A percentile compares a stretch with the other conserved stretches of the same genome.
phyloP scores from a whole-genome alignment of 1,140 invertebrate species.

The Bombyx mori region ASM3026992v2 NC_085119.1:8708001-8708500 shows the following conservation, averaged over 20 bases:
- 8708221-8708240: constrained; percentile 57
- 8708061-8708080: constrained; percentile 68
- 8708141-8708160: constrained; percentile 72
- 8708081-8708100: constrained; percentile 68
- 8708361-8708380: constrained; percentile 19
- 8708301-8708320: constrained; percentile 71
- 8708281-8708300: constrained; percentile 66
- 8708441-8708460: too few species aligned
- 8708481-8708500: too few species aligned
- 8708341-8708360: constrained; percentile 12
- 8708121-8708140: constrained; percentile 69
- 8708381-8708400: too few species aligned
- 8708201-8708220: constrained; percentile 52
- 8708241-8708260: constrained; percentile 70
- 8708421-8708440: too few species aligned
- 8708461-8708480: too few species aligned
- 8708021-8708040: constrained; percentile 27
- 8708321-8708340: constrained; percentile 43
- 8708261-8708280: constrained; percentile 71
- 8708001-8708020: constrained; percentile 24
- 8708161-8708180: constrained; percentile 72
- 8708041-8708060: constrained; percentile 62
- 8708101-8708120: constrained; percentile 71
- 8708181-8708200: constrained; percentile 68
- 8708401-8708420: too few species aligned